These are phyloP conservation scores for Clavelina lepadiformis DNA, from an alignment of 23 tunicate species.

Conservation along the genomic window DNA sequence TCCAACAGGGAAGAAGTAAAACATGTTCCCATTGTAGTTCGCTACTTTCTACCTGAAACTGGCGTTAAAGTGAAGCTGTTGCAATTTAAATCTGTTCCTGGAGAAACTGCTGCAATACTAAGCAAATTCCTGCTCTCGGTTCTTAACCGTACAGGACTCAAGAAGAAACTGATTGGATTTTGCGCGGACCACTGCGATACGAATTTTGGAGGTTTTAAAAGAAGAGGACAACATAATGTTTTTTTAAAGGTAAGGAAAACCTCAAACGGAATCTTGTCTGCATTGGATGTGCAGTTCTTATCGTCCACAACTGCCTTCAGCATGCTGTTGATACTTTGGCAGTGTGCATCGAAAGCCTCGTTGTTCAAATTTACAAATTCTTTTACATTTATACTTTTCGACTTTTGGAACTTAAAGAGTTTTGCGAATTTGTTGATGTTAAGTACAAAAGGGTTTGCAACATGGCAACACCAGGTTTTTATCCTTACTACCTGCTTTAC, in stretches of 20 bases:
- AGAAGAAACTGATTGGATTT: constrained; percentile 15
- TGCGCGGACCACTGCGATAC: constrained; percentile 16
- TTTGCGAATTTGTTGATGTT: constrained; percentile 22
- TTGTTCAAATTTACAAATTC: constrained; percentile 22
- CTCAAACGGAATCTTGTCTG: constrained; percentile 23
- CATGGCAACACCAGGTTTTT: constrained; percentile 28
- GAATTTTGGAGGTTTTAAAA: constrained; percentile 4
- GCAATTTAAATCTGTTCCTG: constrained; percentile 18
- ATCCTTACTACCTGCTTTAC: constrained; percentile 26
- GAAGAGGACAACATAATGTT: not conserved
- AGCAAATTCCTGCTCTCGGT: constrained; percentile 17
- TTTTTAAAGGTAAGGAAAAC: constrained; percentile 3
- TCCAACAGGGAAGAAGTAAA: constrained; percentile 18
- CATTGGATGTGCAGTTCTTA: constrained; percentile 41
- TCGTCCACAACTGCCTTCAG: constrained; percentile 48
- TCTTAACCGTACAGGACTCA: constrained; percentile 12
- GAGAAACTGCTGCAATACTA: constrained; percentile 12
- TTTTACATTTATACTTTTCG: constrained; percentile 21
- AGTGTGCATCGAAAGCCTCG: constrained; percentile 10
- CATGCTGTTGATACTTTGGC: constrained; percentile 43
- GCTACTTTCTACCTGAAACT: constrained; percentile 15
- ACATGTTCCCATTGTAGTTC: constrained; percentile 22
- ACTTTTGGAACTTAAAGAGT: not conserved
- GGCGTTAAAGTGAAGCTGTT: constrained; percentile 26
- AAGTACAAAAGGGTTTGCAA: constrained; percentile 22